Evolutionary conservation across 2,113 vertebrate species (phyloP), one percentile per base, ranked within the genome.

Genomic region (Mormyrus iriodes): DNA sequence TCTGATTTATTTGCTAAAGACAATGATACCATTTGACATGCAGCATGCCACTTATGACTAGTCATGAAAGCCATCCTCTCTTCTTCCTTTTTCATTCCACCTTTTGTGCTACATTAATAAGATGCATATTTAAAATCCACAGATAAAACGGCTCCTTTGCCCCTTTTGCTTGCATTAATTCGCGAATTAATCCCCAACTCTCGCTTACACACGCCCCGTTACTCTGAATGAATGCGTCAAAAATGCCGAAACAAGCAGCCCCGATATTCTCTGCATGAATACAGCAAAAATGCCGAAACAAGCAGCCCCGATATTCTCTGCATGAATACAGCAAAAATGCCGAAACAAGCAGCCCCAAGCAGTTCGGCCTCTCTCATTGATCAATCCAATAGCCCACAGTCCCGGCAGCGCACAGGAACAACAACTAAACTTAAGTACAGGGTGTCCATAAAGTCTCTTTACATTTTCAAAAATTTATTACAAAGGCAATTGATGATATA

Each of bases 91-190:
- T 51, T 48, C 35, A 53, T 89, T 65, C 42, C 10, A 51, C 58
- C 89, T 73, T 89, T 89, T 89, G 55, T 86, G 42, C 69, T 21
- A 27, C 1, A 2, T 44, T 86, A 85, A 86, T 89, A 9, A 85
- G 27, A 85, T 89, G 89, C 83, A 17, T 89, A 51, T 89, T 73
- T 86, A 89, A 85, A 89, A 73, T 12, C 58, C 52, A 48, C 58
- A 52, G 42, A 73, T 55, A 73, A 52, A 86, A 65, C 17, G 39
- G 19, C 21, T 49, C 49, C 21, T 17, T 53, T 19, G 4, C 10
- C 69, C 31, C 69, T 21, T 53, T 84, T 12, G 31, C 69, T 46
- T 52, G 31, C n/a, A 19, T 46, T 10, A 27, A 13, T 6, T 85
- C n/a, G 15, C n/a, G 31, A 17, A 35, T 4, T 53, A 21, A 44